Evolutionary conservation across 2,888 invertebrate species (phyloP).

Genomic region (Chymomyza amoena): DNA sequence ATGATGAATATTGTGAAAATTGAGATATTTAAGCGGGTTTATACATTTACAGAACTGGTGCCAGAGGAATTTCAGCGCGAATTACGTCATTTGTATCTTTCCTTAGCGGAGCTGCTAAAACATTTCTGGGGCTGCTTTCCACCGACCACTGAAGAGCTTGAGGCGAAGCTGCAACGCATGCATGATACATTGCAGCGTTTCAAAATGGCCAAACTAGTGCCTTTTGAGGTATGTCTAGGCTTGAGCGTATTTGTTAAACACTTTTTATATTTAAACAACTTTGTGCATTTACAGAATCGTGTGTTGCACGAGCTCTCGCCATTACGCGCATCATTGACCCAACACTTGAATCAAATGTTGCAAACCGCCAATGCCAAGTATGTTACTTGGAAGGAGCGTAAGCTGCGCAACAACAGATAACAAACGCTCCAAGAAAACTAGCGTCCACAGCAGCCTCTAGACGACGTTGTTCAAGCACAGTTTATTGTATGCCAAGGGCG

Average conservation of each 20-base stretch:
- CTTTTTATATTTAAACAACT: not conserved
- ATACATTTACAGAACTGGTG: slow-evolving; percentile 85
- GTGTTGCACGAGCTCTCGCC: slow-evolving; percentile 90
- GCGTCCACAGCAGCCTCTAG: slow-evolving; percentile 12
- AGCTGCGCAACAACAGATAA: slow-evolving; percentile 80
- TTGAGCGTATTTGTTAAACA: not conserved
- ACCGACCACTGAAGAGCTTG: slow-evolving; percentile 85
- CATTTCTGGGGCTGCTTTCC: slow-evolving; percentile 98
- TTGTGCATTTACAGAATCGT: slow-evolving; percentile 82
- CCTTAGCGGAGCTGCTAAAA: slow-evolving; percentile 91
- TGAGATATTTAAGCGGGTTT: not conserved
- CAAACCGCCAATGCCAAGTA: slow-evolving; percentile 92
- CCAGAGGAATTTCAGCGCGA: slow-evolving; percentile 91
- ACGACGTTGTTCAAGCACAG: not conserved
- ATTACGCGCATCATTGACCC: slow-evolving; percentile 88
- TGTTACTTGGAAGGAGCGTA: slow-evolving; percentile 90
- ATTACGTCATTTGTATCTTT: slow-evolving; percentile 90
- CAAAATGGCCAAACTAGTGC: slow-evolving; percentile 90
- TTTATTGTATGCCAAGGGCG: not conserved
- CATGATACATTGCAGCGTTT: slow-evolving; percentile 93
- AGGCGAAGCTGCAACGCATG: slow-evolving; percentile 91
- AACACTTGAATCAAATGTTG: slow-evolving; percentile 92
- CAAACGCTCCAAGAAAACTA: slow-evolving; percentile 38
- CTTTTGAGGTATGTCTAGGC: slow-evolving; percentile 84
- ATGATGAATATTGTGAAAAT: too few relatives aligned